Evolutionary conservation across 2,888 invertebrate genomes (phyloP).

Genomic region (Amphimallon solstitiale): DNA sequence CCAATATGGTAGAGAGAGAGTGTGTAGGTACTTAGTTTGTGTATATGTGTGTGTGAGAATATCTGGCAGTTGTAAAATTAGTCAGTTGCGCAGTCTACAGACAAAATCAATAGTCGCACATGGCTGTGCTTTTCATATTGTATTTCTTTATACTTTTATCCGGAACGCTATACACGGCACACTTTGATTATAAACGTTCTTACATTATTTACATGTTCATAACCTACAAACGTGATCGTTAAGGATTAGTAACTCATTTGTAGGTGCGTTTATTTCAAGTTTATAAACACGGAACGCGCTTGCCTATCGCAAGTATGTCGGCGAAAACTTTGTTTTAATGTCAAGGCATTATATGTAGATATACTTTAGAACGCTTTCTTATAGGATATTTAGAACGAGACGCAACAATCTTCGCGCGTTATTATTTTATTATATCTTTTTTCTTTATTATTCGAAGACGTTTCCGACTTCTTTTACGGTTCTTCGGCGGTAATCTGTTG

Average conservation of each 20-base stretch:
- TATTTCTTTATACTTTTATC: slow-evolving; percentile 40
- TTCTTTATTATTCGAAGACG: not conserved
- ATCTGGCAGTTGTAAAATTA: slow-evolving; percentile 48
- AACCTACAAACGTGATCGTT: not conserved
- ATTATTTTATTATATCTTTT: slow-evolving; percentile 7
- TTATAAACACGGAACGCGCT: too few species aligned
- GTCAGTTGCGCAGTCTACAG: slow-evolving; percentile 52
- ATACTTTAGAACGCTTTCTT: not conserved
- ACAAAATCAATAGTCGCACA: slow-evolving; percentile 54
- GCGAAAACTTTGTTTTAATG: too few species aligned
- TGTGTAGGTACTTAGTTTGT: slow-evolving; percentile 40
- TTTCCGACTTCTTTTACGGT: slow-evolving; percentile 9
- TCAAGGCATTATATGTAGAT: not conserved
- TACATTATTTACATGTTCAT: not conserved
- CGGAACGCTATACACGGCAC: slow-evolving; percentile 25
- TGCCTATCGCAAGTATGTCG: too few species aligned
- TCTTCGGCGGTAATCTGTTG: slow-evolving; percentile 12
- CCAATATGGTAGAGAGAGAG: slow-evolving; percentile 59
- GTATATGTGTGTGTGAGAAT: too few species aligned
- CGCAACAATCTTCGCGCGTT: slow-evolving; percentile 2
- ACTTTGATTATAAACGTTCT: slow-evolving; percentile 32
- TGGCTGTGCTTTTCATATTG: slow-evolving; percentile 40
- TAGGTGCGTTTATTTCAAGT: too few species aligned
- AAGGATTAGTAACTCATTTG: too few species aligned
- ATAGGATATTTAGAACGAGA: not conserved